phyloP scores from a whole-genome alignment of 2,113 vertebrate species.

The Indicator maculatus region DNA sequence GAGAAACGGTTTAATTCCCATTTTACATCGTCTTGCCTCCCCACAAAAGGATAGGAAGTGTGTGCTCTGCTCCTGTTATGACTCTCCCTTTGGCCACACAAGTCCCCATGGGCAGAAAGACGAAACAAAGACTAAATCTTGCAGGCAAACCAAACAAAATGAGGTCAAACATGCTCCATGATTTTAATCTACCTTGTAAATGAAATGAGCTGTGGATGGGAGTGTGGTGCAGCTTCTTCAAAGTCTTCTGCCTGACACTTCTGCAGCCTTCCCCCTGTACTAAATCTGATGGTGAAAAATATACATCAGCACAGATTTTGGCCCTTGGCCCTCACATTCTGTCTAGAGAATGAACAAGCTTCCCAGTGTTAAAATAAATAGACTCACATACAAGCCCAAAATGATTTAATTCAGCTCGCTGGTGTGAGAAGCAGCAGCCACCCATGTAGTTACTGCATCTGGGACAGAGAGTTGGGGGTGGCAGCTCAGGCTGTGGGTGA shows the following conservation, averaged over 20 bases:
- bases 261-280: background rate
- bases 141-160: background rate
- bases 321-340: slow-evolving; percentile 19
- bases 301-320: slow-evolving; percentile 20
- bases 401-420: slow-evolving; percentile 29
- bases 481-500: background rate
- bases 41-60: background rate
- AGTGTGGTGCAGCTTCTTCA: background rate
- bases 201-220: background rate
- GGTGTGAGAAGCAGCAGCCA: background rate
- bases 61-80: background rate
- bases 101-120: background rate
- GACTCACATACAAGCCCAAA: background rate
- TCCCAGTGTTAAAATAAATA: slow-evolving; percentile 43
- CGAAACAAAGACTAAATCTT: slow-evolving; percentile 22
- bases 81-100: background rate
- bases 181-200: slow-evolving; percentile 30
- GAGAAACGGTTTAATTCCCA: background rate
- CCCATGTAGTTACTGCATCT: background rate
- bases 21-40: fast-evolving
- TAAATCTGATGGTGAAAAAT: background rate
- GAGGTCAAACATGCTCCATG: background rate
- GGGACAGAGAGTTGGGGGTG: background rate
- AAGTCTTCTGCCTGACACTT: background rate
- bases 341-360: slow-evolving; percentile 39